Percentiles rank a stretch among this genome's conserved stretches.
Conservation (phyloP, 2,113 vertebrate genomes). For the Dryoscopus gambensis region DNA sequence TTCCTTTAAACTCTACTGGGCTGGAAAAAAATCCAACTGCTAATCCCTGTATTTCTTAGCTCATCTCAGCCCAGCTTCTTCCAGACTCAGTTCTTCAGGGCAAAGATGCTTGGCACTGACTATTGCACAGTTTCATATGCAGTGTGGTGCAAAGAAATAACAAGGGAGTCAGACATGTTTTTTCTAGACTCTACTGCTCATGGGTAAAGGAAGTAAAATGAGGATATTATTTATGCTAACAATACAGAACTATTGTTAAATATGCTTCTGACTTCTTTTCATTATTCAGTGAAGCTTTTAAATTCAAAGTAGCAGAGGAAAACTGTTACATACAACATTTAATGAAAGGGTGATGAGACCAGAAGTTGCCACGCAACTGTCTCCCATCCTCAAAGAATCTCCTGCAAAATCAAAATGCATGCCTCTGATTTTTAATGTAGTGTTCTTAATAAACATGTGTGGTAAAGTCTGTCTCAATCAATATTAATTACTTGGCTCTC, state of each 20-base stretch:
- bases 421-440: conserved; percentile 29
- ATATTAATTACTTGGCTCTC: conserved; percentile 15
- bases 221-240: conserved; percentile 49
- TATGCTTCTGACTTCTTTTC: conserved; percentile 15
- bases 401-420: conserved; percentile 39
- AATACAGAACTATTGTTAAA: conserved; percentile 29
- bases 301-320: conserved; percentile 47
- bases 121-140: not conserved
- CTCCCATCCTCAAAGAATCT: conserved; percentile 29
- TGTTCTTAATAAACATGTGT: conserved; percentile 4
- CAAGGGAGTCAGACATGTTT: not conserved
- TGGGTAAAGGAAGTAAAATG: conserved; percentile 52
- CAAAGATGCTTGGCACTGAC: conserved; percentile 1
- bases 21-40: not conserved
- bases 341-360: conserved; percentile 39
- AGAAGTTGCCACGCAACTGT: conserved; percentile 15
- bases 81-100: conserved; percentile 4
- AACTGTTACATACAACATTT: conserved; percentile 33
- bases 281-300: conserved; percentile 49
- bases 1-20: not conserved
- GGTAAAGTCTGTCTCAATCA: conserved; percentile 32
- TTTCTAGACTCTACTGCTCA: conserved; percentile 11
- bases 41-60: not conserved
- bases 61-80: not conserved
- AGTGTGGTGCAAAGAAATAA: not conserved